Percentiles rank a stretch among this genome's conserved stretches.
Conservation (phyloP, 2,113 vertebrate genomes). For the Nanorana parkeri region DNA sequence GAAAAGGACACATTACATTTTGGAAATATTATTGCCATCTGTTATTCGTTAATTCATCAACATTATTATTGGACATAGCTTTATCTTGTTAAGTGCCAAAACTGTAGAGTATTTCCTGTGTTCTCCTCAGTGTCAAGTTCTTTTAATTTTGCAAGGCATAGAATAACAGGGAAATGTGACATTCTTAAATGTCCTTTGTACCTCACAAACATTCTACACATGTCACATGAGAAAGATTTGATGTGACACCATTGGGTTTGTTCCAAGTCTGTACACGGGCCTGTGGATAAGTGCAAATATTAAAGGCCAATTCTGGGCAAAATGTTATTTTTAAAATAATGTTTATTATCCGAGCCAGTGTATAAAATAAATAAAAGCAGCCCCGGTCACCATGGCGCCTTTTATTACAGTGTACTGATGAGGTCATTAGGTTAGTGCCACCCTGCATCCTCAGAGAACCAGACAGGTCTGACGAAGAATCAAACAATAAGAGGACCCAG, state of each 20-base stretch:
- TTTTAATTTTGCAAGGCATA: conserved; percentile 12
- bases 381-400: no score
- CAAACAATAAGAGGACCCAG: no score
- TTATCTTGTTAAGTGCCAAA: conserved; percentile 4
- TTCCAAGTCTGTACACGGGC: no score
- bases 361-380: no score
- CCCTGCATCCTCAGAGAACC: no score
- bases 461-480: no score
- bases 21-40: conserved; percentile 24
- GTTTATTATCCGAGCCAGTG: no score
- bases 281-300: no score
- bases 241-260: not conserved
- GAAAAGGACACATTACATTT: not conserved
- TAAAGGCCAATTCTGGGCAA: no score
- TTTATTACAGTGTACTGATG: no score
- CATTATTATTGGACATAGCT: conserved; percentile 28
- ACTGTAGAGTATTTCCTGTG: conserved; percentile 40
- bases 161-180: not conserved
- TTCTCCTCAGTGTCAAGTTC: conserved; percentile 11
- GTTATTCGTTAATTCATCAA: conserved; percentile 24
- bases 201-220: not conserved
- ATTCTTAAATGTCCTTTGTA: conserved; percentile 8
- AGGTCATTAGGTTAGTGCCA: no score
- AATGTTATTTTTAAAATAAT: no score
- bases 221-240: conserved; percentile 6